A percentile compares a stretch with the other conserved stretches of the same genome.
phyloP scores from a whole-genome alignment of 2,888 invertebrate genomes.

The Plagodis dolabraria region DNA sequence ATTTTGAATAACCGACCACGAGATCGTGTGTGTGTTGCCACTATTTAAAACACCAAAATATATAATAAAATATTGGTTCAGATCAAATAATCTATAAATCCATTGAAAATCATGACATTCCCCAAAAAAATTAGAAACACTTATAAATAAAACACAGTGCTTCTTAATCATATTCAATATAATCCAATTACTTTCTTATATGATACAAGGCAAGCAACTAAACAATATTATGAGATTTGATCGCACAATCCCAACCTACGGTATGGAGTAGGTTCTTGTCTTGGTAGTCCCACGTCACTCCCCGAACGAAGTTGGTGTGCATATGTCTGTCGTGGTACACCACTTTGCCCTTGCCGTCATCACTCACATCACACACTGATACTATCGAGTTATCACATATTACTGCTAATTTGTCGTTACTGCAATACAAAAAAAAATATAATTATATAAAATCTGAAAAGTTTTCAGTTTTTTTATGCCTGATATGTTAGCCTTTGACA shows the following conservation, averaged over 20 bases:
- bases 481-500: too few species aligned
- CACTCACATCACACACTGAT: slow-evolving; percentile 61
- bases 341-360: slow-evolving; percentile 47
- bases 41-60: too few species aligned
- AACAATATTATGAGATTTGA: slow-evolving; percentile 65
- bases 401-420: slow-evolving; percentile 65
- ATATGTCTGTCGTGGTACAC: slow-evolving; percentile 64
- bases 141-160: not conserved
- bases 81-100: too few species aligned
- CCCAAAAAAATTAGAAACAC: not conserved
- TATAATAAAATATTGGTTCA: too few species aligned
- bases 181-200: not conserved
- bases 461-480: too few species aligned
- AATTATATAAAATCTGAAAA: too few species aligned
- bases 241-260: slow-evolving; percentile 84
- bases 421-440: slow-evolving; percentile 34
- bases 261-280: slow-evolving; percentile 70
- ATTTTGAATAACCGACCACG: too few species aligned
- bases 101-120: too few species aligned
- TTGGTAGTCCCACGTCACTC: slow-evolving; percentile 78
- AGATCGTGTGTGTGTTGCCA: too few species aligned
- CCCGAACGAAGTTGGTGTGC: slow-evolving; percentile 80
- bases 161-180: not conserved
- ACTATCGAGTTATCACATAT: slow-evolving; percentile 77
- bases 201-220: slow-evolving; percentile 6